Percentiles rank a stretch among this genome's conserved stretches.
Conservation (phyloP, 2,113 vertebrate species). For the Acanthisitta chloris region DNA sequence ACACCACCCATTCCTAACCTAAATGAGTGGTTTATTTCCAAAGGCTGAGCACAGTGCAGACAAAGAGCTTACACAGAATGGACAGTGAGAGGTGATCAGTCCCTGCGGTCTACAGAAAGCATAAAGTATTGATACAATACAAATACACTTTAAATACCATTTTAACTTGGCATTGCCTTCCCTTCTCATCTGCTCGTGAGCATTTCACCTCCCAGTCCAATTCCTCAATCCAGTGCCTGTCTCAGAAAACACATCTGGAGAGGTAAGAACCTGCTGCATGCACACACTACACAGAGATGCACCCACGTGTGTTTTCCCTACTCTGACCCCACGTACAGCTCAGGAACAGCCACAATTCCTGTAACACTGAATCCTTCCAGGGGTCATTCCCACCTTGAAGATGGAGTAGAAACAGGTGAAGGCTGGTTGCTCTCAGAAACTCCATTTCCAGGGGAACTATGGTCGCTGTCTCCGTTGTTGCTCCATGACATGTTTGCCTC, state of each 20-base stretch:
- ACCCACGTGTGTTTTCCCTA: neutral
- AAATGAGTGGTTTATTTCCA: neutral
- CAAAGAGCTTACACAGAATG: neutral
- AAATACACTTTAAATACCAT: neutral
- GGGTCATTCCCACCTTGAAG: constrained; percentile 87
- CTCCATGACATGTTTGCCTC: constrained; percentile 93
- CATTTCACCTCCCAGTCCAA: neutral
- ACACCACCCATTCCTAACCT: neutral
- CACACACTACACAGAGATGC: neutral
- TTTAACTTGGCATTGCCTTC: neutral
- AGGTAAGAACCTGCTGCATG: neutral
- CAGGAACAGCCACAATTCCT: neutral
- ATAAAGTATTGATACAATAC: no score
- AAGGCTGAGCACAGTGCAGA: neutral
- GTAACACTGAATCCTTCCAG: neutral
- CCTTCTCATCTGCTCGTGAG: neutral
- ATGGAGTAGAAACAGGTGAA: constrained; percentile 92
- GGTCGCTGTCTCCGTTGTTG: constrained; percentile 96
- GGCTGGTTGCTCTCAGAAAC: constrained; percentile 98
- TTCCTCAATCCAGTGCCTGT: neutral
- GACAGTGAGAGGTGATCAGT: neutral
- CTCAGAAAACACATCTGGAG: neutral
- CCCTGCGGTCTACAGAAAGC: neutral
- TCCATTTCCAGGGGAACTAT: constrained; percentile 95
- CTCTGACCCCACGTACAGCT: neutral